These are phyloP conservation scores for Lissocephala sabroskyi DNA, from an alignment of 2,888 invertebrate genomes.

Conservation along the genomic window DNA sequence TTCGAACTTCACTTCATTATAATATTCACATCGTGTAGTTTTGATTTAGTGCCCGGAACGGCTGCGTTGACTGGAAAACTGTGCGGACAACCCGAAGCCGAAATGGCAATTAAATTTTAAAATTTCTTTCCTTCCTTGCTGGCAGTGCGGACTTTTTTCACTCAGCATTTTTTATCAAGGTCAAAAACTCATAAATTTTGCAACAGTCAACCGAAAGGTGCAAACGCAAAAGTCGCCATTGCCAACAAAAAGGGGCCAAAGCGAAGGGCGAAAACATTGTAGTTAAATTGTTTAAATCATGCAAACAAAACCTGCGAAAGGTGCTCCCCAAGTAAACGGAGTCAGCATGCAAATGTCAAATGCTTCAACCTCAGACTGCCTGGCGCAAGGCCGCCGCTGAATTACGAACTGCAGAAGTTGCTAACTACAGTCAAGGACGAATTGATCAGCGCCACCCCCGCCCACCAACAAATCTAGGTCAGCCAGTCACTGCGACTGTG, in stretches of 20 bases:
- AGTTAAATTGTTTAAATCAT: conserved; percentile 56
- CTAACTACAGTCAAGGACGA: conserved; percentile 44
- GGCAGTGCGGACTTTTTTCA: too few species aligned
- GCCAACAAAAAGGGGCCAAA: conserved; percentile 44
- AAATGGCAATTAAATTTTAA: too few species aligned
- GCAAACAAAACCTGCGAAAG: conserved; percentile 24
- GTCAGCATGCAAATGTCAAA: conserved; percentile 5
- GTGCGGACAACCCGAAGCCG: too few species aligned
- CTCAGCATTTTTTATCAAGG: conserved; percentile 44
- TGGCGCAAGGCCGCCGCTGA: neutral
- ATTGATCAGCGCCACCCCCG: conserved; percentile 37
- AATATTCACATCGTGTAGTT: too few species aligned
- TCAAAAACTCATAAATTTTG: conserved; percentile 49
- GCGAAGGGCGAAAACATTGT: conserved; percentile 34
- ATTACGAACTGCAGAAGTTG: conserved; percentile 36
- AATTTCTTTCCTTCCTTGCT: too few species aligned
- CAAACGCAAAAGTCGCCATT: conserved; percentile 29
- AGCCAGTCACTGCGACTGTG: conserved; percentile 10
- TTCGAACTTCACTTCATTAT: too few species aligned
- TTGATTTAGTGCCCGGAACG: too few species aligned
- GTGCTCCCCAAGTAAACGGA: conserved; percentile 29
- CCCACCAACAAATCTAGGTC: conserved; percentile 27
- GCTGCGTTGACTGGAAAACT: too few species aligned
- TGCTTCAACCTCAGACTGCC: too few species aligned
- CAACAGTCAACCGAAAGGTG: conserved; percentile 14